phyloP scores from a whole-genome alignment of 23 tunicate species.

The Styela plicata region DNA sequence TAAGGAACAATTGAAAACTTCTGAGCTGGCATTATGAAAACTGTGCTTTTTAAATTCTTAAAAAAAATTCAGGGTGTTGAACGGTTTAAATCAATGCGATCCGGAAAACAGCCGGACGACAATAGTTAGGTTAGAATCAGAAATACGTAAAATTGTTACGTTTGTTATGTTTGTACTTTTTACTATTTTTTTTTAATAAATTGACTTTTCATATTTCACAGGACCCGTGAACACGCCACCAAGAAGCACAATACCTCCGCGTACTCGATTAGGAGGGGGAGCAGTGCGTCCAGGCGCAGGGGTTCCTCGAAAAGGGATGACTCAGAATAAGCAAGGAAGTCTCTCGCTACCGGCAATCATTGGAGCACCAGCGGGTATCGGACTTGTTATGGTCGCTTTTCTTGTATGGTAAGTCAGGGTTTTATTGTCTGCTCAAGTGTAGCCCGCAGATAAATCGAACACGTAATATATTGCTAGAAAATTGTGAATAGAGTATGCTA shows the following conservation, averaged over 20 bases:
- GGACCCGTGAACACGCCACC: constrained; percentile 14
- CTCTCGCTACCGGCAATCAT: constrained; percentile 39
- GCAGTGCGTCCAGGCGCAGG: background rate
- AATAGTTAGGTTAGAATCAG: no score
- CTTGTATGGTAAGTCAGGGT: constrained; percentile 33
- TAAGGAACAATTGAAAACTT: no score
- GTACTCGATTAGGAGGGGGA: background rate
- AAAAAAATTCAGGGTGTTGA: no score
- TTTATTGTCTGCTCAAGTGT: constrained; percentile 2
- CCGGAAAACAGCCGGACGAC: no score
- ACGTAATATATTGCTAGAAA: background rate
- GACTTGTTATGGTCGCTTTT: constrained; percentile 31
- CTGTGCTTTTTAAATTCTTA: no score
- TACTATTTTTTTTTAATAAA: no score
- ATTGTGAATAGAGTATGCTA: no score
- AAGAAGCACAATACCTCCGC: background rate
- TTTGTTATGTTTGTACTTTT: no score
- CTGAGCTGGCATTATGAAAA: no score
- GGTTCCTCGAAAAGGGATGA: background rate
- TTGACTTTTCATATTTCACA: background rate
- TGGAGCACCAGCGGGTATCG: constrained; percentile 51
- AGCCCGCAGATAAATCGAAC: background rate
- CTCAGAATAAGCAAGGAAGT: background rate
- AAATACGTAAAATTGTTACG: no score
- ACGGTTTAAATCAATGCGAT: no score